Conservation (phyloP, 2,113 vertebrate species). For the Struthidea cinerea region DNA sequence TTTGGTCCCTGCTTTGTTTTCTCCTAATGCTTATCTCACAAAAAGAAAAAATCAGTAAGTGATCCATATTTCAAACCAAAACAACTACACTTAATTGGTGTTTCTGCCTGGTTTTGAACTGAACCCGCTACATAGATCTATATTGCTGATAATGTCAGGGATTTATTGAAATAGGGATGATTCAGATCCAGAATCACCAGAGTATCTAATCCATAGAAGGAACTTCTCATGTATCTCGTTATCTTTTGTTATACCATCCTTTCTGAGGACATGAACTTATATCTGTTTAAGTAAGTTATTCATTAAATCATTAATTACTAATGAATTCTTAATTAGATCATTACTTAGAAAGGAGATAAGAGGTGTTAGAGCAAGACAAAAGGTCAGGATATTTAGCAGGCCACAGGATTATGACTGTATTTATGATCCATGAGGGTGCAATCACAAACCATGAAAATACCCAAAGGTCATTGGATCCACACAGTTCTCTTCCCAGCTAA, state of each 20-base stretch:
- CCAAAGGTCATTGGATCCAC: background rate
- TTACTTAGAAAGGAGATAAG: background rate
- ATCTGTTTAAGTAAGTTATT: background rate
- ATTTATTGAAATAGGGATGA: background rate
- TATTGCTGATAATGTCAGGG: background rate
- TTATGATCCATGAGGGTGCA: background rate
- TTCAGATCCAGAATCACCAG: background rate
- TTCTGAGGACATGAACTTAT: background rate
- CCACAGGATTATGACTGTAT: background rate
- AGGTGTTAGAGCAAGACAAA: background rate
- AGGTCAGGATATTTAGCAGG: background rate
- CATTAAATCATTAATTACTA: background rate
- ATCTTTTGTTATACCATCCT: background rate
- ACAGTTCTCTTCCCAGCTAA: background rate
- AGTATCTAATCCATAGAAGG: background rate
- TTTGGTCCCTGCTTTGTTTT: too few species aligned
- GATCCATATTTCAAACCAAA: too few species aligned
- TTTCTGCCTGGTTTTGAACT: too few species aligned
- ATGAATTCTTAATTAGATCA: background rate
- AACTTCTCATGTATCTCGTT: background rate
- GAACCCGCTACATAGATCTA: too few species aligned
- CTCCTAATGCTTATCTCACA: too few species aligned
- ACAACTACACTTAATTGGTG: too few species aligned
- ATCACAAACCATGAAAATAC: background rate
- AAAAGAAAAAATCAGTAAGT: too few species aligned